Percentiles rank a stretch among this genome's conserved stretches.
Conservation (phyloP, 2,888 invertebrate genomes). For the Charanyca ferruginea region DNA sequence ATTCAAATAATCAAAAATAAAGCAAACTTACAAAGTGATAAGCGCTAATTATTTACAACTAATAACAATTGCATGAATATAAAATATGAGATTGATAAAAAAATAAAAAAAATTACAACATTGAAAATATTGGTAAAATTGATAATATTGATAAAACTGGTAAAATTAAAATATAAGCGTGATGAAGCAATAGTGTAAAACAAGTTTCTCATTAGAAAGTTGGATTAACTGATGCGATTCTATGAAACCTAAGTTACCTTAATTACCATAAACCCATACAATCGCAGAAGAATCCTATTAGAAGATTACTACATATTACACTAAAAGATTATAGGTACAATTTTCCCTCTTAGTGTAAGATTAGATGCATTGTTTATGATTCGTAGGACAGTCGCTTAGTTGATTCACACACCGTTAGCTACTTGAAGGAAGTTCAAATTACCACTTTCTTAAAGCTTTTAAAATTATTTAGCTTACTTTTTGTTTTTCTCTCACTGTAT, state of each 20-base stretch:
- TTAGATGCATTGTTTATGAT: constrained; percentile 74
- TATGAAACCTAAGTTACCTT: constrained; percentile 31
- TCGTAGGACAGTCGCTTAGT: constrained; percentile 70
- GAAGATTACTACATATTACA: constrained; percentile 66
- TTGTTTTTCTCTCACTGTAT: too few relatives aligned
- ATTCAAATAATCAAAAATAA: too few relatives aligned
- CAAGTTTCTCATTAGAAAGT: too few relatives aligned
- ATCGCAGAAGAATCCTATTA: constrained; percentile 51
- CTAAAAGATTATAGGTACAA: constrained; percentile 50
- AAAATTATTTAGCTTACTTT: background rate
- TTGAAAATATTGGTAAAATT: too few relatives aligned
- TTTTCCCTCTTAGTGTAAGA: constrained; percentile 67
- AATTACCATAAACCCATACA: constrained; percentile 34
- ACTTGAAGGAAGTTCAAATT: constrained; percentile 50
- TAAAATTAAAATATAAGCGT: too few relatives aligned
- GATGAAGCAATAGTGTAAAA: too few relatives aligned
- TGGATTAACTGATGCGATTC: background rate
- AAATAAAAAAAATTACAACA: too few relatives aligned
- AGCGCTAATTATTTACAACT: too few relatives aligned
- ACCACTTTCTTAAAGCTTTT: constrained; percentile 53
- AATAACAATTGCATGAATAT: too few relatives aligned
- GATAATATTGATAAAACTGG: too few relatives aligned
- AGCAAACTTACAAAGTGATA: too few relatives aligned
- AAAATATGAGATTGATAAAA: too few relatives aligned
- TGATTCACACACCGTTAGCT: constrained; percentile 69